These are phyloP conservation scores for Thunnus albacares DNA, from an alignment of 2,797 vertebrate genomes.

Conservation along the genomic window DNA sequence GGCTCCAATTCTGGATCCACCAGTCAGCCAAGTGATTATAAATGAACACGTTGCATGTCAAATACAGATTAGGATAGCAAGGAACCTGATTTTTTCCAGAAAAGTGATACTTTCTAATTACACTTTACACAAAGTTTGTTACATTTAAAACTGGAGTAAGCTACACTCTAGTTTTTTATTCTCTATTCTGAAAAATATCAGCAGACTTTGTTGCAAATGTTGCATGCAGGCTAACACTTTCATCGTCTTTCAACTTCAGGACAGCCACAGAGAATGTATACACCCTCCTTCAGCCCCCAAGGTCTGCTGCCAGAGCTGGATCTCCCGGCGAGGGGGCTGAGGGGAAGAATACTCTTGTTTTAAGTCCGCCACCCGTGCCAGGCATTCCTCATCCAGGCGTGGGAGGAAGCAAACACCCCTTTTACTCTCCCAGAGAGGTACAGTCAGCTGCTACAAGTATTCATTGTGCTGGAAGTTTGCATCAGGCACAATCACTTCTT, in stretches of 20 bases:
- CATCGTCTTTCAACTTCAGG: constrained; percentile 51
- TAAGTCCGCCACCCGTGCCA: constrained; percentile 71
- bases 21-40: constrained; percentile 63
- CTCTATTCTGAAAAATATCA: constrained; percentile 7
- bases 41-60: constrained; percentile 54
- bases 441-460: neutral
- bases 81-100: constrained; percentile 14
- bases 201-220: neutral
- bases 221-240: neutral
- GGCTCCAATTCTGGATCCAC: constrained; percentile 47
- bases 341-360: constrained; percentile 67
- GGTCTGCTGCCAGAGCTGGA: constrained; percentile 75
- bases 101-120: constrained; percentile 30
- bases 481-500: neutral
- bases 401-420: constrained; percentile 73
- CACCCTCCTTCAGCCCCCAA: constrained; percentile 82
- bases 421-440: constrained; percentile 82
- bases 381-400: constrained; percentile 69
- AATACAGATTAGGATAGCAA: constrained; percentile 50
- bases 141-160: constrained; percentile 2
- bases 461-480: neutral
- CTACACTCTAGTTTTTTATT: neutral
- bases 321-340: constrained; percentile 78
- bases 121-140: neutral
- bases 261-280: constrained; percentile 84